Evolutionary conservation across 2,113 vertebrate genomes (phyloP).

Genomic region (Polyodon spathula): DNA sequence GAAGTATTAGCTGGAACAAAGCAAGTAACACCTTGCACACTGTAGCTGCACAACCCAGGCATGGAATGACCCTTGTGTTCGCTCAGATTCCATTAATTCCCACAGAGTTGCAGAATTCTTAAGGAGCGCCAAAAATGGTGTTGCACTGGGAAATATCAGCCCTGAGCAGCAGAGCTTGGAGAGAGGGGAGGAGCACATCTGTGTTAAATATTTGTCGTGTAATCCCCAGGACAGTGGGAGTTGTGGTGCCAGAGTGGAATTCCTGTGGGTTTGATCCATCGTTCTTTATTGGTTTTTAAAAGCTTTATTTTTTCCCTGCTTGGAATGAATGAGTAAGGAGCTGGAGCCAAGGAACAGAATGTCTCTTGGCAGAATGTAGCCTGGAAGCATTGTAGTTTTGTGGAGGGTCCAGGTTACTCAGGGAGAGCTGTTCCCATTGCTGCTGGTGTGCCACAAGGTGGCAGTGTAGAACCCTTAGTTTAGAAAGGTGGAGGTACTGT

Average conservation of each 20-base stretch:
- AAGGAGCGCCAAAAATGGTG: not conserved
- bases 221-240: conserved; percentile 66
- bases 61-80: no score
- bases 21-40: no score
- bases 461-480: conserved; percentile 28
- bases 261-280: conserved; percentile 80
- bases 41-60: no score
- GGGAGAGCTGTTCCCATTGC: conserved; percentile 10
- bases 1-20: no score
- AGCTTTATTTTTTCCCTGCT: conserved; percentile 52
- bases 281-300: conserved; percentile 80
- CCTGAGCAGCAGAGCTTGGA: no score
- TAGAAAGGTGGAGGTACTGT: no score
- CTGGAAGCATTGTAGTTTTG: conserved; percentile 37
- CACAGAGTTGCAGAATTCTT: no score
- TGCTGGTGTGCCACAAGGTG: conserved; percentile 46
- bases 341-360: conserved; percentile 75
- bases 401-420: conserved; percentile 29
- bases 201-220: conserved; percentile 72
- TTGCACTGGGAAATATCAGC: not conserved
- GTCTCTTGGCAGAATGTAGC: conserved; percentile 56
- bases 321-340: conserved; percentile 60
- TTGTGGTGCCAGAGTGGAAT: conserved; percentile 71
- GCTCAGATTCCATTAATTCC: no score
- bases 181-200: conserved; percentile 79